Conservation (phyloP, 2,888 invertebrate species). For the Xestia c-nigrum region DNA sequence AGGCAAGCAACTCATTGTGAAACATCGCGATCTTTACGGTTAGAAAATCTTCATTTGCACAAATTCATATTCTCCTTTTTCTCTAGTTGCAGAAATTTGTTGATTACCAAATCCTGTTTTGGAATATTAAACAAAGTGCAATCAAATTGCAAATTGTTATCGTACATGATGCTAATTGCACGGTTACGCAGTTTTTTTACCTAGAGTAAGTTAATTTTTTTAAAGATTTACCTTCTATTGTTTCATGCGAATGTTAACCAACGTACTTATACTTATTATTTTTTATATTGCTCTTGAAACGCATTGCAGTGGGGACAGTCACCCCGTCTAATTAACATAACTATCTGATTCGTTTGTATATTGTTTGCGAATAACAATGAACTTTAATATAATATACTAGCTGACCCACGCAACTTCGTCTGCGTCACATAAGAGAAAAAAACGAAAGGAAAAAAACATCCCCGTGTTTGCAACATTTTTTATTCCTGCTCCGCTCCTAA, state of each 20-base stretch:
- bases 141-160: slow-evolving; percentile 33
- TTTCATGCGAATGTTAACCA: slow-evolving; percentile 22
- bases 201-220: slow-evolving; percentile 15
- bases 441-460: too few relatives aligned
- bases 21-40: slow-evolving; percentile 41
- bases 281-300: slow-evolving; percentile 37
- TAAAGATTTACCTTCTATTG: slow-evolving; percentile 15
- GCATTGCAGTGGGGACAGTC: slow-evolving; percentile 45
- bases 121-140: slow-evolving; percentile 41
- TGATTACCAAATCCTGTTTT: slow-evolving; percentile 36
- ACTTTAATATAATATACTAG: slow-evolving; percentile 39
- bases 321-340: slow-evolving; percentile 54
- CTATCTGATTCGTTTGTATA: slow-evolving; percentile 42
- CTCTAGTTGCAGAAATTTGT: slow-evolving; percentile 19
- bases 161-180: background rate
- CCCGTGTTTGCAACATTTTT: too few relatives aligned
- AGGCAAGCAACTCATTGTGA: slow-evolving; percentile 58
- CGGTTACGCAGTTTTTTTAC: slow-evolving; percentile 4
- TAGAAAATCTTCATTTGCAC: slow-evolving; percentile 45
- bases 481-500: too few relatives aligned
- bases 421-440: too few relatives aligned
- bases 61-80: slow-evolving; percentile 39
- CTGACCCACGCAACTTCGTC: too few relatives aligned
- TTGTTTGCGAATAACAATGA: slow-evolving; percentile 61
- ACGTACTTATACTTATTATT: slow-evolving; percentile 13